A percentile compares a stretch with the other conserved stretches of the same genome.
phyloP scores from a whole-genome alignment of 2,113 vertebrate genomes.

The Clarias macrocephalus region DNA sequence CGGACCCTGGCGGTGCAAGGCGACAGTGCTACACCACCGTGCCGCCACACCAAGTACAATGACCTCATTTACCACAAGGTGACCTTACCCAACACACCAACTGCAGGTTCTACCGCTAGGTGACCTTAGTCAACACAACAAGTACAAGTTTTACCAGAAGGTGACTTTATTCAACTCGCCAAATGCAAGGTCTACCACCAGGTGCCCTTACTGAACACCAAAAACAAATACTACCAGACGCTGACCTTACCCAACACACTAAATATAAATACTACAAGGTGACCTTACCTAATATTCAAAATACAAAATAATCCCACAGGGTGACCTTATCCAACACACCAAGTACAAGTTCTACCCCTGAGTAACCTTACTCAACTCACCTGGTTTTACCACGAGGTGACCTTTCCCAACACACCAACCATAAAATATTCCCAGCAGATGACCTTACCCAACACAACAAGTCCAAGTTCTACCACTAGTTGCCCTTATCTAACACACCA shows the following conservation, averaged over 20 bases:
- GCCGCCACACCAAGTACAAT: not conserved
- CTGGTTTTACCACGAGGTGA: not conserved
- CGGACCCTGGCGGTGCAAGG: too few relatives aligned
- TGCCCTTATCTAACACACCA: not conserved
- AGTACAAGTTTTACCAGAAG: not conserved
- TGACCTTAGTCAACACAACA: not conserved
- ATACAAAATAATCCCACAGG: not conserved
- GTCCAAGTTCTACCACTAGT: not conserved
- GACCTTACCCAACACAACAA: not conserved
- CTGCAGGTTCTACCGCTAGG: not conserved
- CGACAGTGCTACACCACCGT: too few relatives aligned
- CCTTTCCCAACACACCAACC: not conserved
- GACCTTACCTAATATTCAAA: not conserved
- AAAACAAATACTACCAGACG: not conserved
- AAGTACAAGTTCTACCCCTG: not conserved
- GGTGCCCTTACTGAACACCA: not conserved
- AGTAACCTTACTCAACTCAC: not conserved
- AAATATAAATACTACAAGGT: not conserved
- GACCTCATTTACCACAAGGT: not conserved
- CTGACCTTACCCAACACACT: not conserved
- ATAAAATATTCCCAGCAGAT: not conserved
- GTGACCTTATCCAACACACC: not conserved
- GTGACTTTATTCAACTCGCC: not conserved
- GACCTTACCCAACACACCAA: not conserved
- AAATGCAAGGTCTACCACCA: not conserved